Conservation (phyloP, 1,140 invertebrate species). For the Helicoverpa zea region DNA sequence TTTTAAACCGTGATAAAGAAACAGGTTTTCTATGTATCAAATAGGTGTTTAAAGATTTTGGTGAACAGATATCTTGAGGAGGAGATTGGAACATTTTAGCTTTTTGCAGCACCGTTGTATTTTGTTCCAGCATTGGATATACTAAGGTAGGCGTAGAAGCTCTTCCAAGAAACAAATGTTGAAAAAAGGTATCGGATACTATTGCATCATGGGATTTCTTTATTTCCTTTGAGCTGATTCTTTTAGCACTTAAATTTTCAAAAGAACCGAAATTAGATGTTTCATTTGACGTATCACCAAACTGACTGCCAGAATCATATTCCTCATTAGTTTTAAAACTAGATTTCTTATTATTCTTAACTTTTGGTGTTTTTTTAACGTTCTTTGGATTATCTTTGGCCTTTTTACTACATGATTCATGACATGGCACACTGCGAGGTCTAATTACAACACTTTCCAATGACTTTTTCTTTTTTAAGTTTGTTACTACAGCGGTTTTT, state of each 20-base stretch:
- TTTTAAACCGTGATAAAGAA: conserved; percentile 90
- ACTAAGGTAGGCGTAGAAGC: conserved; percentile 67
- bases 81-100: conserved; percentile 88
- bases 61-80: conserved; percentile 77
- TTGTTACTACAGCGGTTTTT: conserved; percentile 75
- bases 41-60: conserved; percentile 88
- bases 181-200: conserved; percentile 90
- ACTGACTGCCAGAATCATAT: conserved; percentile 65
- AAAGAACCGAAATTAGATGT: conserved; percentile 58
- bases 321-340: conserved; percentile 51
- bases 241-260: conserved; percentile 61
- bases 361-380: conserved; percentile 59
- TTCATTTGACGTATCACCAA: conserved; percentile 65
- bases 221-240: conserved; percentile 83
- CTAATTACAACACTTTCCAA: conserved; percentile 67
- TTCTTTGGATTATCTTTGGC: conserved; percentile 67
- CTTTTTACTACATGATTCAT: conserved; percentile 72
- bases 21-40: conserved; percentile 90
- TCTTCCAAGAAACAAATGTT: conserved; percentile 89
- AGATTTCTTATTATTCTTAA: conserved; percentile 61
- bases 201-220: conserved; percentile 87
- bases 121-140: conserved; percentile 74
- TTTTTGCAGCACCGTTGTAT: conserved; percentile 88
- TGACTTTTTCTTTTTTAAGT: conserved; percentile 80
- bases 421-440: conserved; percentile 68